These are phyloP conservation scores for Hemichromis elongatus DNA, from an alignment of 2,113 vertebrate genomes.

Conservation along the genomic window DNA sequence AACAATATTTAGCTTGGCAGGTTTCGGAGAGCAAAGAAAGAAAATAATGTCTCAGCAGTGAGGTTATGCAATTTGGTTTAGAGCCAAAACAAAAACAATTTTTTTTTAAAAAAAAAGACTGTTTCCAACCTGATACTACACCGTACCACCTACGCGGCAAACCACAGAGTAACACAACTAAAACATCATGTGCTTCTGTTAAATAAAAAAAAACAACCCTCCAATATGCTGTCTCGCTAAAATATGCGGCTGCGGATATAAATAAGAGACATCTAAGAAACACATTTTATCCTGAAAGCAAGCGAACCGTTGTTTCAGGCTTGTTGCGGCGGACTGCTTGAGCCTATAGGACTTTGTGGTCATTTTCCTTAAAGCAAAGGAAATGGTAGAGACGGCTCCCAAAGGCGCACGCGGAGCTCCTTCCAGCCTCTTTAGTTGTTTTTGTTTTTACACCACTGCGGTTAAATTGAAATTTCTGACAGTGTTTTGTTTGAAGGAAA, in stretches of 20 bases:
- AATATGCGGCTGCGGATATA: not conserved
- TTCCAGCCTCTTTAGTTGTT: not conserved
- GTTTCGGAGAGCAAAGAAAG: not conserved
- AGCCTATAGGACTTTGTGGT: not conserved
- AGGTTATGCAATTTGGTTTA: slow-evolving; percentile 27
- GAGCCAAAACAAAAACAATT: slow-evolving; percentile 18
- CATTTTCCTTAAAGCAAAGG: not conserved
- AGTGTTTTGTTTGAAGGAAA: slow-evolving; percentile 7
- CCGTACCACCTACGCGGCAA: not conserved
- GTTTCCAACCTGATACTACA: slow-evolving; percentile 5
- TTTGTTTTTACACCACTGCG: slow-evolving; percentile 22
- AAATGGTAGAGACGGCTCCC: slow-evolving; percentile 1
- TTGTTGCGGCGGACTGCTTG: not conserved
- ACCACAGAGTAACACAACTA: not conserved
- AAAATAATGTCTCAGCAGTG: slow-evolving; percentile 3
- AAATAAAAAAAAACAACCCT: not conserved
- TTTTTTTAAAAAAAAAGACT: not conserved
- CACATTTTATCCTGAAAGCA: not conserved
- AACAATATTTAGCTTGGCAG: slow-evolving; percentile 33
- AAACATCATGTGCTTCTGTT: not conserved
- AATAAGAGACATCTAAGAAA: not conserved
- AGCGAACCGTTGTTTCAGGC: not conserved
- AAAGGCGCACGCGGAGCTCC: not conserved
- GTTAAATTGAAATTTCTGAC: slow-evolving; percentile 35
- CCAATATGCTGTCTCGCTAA: not conserved